phyloP scores from a whole-genome alignment of 2,797 vertebrate species.

The Okamejei kenojei region DNA sequence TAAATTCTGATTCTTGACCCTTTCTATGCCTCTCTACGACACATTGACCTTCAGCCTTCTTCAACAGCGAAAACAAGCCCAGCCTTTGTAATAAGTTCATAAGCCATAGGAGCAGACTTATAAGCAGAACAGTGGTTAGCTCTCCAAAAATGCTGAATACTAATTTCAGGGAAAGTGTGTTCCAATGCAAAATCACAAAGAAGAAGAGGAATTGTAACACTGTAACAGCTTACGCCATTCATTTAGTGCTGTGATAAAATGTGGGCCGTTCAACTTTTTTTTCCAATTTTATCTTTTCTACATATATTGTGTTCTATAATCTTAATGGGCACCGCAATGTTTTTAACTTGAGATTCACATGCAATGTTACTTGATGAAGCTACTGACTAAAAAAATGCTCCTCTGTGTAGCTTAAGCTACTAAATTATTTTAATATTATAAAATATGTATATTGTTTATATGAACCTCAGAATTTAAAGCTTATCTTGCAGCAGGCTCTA shows the following conservation, averaged over 20 bases:
- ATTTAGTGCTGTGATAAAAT: background rate
- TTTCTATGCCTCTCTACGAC: too few relatives aligned
- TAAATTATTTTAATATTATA: slow-evolving; percentile 25
- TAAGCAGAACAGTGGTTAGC: background rate
- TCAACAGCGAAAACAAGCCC: too few relatives aligned
- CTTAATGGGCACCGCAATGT: background rate
- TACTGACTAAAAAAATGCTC: background rate
- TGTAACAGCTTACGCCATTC: background rate
- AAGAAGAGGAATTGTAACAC: too few relatives aligned
- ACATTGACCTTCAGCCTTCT: too few relatives aligned
- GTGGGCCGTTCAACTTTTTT: too few relatives aligned
- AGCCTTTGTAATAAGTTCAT: too few relatives aligned
- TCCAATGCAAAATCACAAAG: background rate
- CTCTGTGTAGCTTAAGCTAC: background rate
- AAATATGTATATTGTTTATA: too few relatives aligned
- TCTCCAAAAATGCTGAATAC: background rate
- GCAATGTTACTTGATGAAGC: background rate
- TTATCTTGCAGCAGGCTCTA: background rate
- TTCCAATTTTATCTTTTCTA: background rate
- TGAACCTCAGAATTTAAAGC: background rate
- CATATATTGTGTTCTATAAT: background rate
- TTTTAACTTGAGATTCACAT: background rate
- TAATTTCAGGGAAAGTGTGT: too few relatives aligned
- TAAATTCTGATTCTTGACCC: too few relatives aligned
- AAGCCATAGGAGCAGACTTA: too few relatives aligned